Base-by-base conservation (phyloP, 2,888 invertebrate genomes). In the Lissocephala sabroskyi region DNA sequence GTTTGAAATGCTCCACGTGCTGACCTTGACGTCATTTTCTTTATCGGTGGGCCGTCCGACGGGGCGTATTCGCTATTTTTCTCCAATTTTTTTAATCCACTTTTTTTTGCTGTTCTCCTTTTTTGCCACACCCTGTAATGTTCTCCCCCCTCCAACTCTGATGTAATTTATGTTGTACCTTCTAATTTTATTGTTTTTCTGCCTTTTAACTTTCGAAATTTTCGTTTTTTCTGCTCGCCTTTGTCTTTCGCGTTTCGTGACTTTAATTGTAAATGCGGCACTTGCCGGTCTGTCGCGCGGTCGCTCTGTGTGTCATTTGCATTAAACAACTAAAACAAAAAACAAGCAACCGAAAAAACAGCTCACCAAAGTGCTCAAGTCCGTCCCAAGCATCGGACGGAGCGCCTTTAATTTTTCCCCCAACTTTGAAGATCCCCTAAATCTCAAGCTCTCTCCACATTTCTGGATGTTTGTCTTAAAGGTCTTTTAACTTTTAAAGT, bases 1-100 rank as follows among this genome's bases (percentile, higher is more conserved):
- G 45, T 55, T 30, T 41, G 43, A 37, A 39, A 28, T 17, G 42
- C 45, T 36, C 49, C 70, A 52, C 54, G 51, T 68, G 65, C 52
- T 57, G 75, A 59, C 66, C 66, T 74, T 74, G 66, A 29, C 55
- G 47, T 65, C 47, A 71, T 65, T 49, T 65, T 68, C 62, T 51
- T 53, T 52, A 65, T 65, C 75, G 59, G 50, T 45, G 51, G 42
- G 42, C 45, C 39, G 52, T 54, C 52, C 56, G 40, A 48, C 39
- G 55, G 71, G 56, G 62, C 62, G 66, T 52, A 56, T 59, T 61
- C 62, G 51, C 65, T 56, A 65, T 56, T 16, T 35, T 23, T 50
- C 55, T 33, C 32, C 46, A 18, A 41, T 41, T 33, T 11, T 28
- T 2, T 9, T 17, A 5, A 17, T 49, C 43, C 28, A 33, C 18